Base-by-base conservation (phyloP, 2,113 vertebrate genomes). In the Emberiza fucata region DNA sequence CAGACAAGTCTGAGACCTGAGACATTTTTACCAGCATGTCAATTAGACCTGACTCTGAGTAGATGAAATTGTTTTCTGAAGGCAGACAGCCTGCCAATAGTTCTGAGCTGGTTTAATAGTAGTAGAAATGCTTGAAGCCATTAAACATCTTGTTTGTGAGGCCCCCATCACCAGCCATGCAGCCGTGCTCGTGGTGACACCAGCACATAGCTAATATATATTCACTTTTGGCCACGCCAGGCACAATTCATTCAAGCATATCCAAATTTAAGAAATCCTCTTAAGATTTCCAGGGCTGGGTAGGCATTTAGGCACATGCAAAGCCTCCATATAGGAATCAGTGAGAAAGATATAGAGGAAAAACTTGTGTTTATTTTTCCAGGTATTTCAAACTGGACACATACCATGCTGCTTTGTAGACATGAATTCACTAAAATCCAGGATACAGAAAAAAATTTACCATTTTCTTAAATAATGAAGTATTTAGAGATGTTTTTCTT, bases 31-130 rank as follows among this genome's bases (percentile, higher is more conserved):
- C 59, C 83, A 88, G 47, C 20, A 14, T 48, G 44, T 81, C 65
- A 78, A 68, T 88, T 92, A 60, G 65, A 81, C 51, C 47, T 71
- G 64, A 45, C n/a, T 90, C 78, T 81, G 76, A 66, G 79, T 54
- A 63, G 72, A 88, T 78, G 69, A 86, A 97, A 88, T 69, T 64
- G 56, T 83, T 24, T 68, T 92, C 72, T 92, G 68, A 92, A 83
- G 88, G 35, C 79, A 92, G 79, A 76, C 45, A 75, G 68, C 27
- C 71, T 90, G 81, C 13, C 57, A 50, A 5, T 73, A 84, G 50
- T 23, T 86, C 35, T 83, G 59, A 77, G 39, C 21, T 56, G 51
- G 51, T 88, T 88, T 90, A 81, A 78, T 25, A 83, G 33, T 23
- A 66, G 44, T 50, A 72, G 88, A 86, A 94, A 90, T 53, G n/a